Conservation (phyloP, 2,113 vertebrate species). For the Ameiurus melas region DNA sequence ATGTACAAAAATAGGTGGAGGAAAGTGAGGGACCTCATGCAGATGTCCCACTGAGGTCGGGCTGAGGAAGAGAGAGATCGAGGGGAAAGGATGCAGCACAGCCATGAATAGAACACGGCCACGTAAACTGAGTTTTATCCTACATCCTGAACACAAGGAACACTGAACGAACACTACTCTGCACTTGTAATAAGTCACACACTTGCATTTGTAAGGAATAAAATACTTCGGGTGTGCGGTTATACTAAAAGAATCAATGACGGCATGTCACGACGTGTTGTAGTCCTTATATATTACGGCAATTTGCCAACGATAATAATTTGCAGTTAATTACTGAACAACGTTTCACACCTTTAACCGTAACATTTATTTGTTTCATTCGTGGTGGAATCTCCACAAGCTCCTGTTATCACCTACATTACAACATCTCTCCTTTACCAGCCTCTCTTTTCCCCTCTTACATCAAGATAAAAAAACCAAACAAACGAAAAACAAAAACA, state of each 20-base stretch:
- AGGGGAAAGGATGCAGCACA: conserved; percentile 10
- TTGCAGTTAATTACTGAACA: background rate
- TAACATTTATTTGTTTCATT: background rate
- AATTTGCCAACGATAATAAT: no score
- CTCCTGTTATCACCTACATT: background rate
- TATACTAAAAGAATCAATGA: background rate
- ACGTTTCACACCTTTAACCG: background rate
- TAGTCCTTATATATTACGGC: background rate
- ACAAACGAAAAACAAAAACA: background rate
- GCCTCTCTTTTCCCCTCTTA: background rate
- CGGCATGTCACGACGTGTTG: background rate
- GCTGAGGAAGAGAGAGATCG: background rate
- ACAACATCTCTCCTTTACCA: background rate
- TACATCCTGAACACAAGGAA: background rate
- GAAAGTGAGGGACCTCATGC: background rate
- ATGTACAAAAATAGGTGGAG: background rate
- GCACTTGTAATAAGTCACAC: background rate
- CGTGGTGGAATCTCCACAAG: background rate
- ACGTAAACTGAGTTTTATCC: background rate
- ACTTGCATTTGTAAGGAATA: background rate
- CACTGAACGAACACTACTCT: background rate
- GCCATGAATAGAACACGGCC: background rate
- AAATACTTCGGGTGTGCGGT: background rate
- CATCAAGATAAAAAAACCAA: background rate
- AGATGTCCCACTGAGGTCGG: background rate